phyloP scores from a whole-genome alignment of 1,140 invertebrate genomes.

The Drosophila santomea region DNA sequence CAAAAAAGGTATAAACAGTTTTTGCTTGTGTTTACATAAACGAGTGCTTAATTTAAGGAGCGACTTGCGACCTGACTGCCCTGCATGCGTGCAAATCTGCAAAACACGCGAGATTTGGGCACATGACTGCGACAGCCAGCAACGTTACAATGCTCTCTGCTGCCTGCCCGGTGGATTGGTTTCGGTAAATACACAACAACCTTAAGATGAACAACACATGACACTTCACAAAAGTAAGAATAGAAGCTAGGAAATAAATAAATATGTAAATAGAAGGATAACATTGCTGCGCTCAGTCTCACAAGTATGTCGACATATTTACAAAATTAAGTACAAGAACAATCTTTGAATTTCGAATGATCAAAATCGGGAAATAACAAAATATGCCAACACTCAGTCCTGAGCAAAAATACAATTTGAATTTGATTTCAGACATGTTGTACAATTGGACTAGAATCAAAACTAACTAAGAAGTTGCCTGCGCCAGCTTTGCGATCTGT shows the following conservation, averaged over 20 bases:
- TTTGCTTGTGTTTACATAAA: conserved; percentile 73
- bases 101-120: conserved; percentile 77
- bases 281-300: conserved; percentile 58
- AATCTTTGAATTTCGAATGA: conserved; percentile 57
- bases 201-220: conserved; percentile 47
- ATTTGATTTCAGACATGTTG: conserved; percentile 28
- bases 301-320: conserved; percentile 79
- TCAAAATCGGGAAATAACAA: conserved; percentile 46
- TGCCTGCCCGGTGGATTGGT: conserved; percentile 46
- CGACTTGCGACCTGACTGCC: conserved; percentile 53
- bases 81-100: conserved; percentile 71
- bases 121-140: conserved; percentile 56
- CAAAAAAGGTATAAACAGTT: conserved; percentile 57
- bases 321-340: conserved; percentile 76
- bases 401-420: conserved; percentile 72
- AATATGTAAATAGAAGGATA: conserved; percentile 19
- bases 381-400: conserved; percentile 74
- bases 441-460: conserved; percentile 63
- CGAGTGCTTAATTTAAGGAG: conserved; percentile 71
- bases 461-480: conserved; percentile 47
- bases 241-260: conserved; percentile 43
- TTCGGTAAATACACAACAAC: conserved; percentile 30
- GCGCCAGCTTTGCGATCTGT: conserved; percentile 36
- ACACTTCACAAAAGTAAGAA: conserved; percentile 41
- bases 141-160: conserved; percentile 64